These are phyloP conservation scores for Craseonycteris thonglongyai DNA, from an alignment of 2,113 vertebrate genomes.

Conservation along the genomic window DNA sequence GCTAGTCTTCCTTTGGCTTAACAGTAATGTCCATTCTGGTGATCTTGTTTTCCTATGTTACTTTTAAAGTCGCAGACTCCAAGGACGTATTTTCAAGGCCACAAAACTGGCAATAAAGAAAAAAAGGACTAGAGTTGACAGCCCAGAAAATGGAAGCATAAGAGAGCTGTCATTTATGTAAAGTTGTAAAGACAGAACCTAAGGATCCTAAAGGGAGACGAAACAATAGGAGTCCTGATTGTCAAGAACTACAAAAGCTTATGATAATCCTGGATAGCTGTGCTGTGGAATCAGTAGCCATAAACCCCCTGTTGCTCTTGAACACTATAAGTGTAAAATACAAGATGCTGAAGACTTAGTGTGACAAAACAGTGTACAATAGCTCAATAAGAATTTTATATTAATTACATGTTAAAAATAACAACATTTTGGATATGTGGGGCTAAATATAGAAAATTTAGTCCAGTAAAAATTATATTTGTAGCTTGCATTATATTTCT, in stretches of 20 bases:
- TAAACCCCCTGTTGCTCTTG: neutral
- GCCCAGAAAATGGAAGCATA: neutral
- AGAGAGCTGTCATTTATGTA: neutral
- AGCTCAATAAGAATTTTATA: neutral
- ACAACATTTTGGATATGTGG: neutral
- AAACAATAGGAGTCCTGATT: neutral
- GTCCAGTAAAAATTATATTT: neutral
- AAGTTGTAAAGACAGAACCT: neutral
- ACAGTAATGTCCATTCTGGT: neutral
- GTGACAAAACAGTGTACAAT: neutral
- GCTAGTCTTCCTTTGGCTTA: neutral
- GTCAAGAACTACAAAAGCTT: neutral
- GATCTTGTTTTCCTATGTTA: neutral
- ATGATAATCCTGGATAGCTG: neutral
- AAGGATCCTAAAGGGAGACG: neutral
- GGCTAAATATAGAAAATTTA: neutral
- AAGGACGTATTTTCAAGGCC: neutral
- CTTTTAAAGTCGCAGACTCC: neutral
- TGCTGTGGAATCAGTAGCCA: neutral
- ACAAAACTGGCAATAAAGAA: slow-evolving; percentile 20
- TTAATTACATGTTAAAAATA: neutral
- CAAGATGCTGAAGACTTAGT: neutral
- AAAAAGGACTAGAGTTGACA: neutral
- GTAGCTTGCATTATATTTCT: neutral
- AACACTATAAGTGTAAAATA: neutral